These are phyloP conservation scores for Deilephila elpenor DNA, from an alignment of 2,888 invertebrate genomes.

Conservation along the genomic window DNA sequence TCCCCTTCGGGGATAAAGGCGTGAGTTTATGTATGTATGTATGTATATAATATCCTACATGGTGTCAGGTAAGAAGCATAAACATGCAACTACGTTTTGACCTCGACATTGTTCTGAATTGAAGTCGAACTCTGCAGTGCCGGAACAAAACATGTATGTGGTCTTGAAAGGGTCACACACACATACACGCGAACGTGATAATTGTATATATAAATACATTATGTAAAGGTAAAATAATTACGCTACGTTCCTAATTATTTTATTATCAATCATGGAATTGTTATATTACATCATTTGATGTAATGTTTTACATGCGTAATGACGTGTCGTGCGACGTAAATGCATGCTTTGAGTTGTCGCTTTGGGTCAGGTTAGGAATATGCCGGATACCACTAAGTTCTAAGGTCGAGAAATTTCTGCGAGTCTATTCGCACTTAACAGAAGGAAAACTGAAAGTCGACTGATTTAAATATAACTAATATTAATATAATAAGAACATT, in stretches of 20 bases:
- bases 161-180: conserved; percentile 45
- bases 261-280: not conserved
- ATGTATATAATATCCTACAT: no score
- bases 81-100: conserved; percentile 20
- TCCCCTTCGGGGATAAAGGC: no score
- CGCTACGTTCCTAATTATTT: conserved; percentile 3
- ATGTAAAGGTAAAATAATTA: conserved; percentile 10
- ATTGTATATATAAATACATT: not conserved
- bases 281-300: not conserved
- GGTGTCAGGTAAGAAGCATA: not conserved
- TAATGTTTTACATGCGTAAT: not conserved
- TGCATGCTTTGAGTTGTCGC: not conserved
- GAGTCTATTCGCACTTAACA: no score
- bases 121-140: conserved; percentile 41
- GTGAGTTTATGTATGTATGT: no score
- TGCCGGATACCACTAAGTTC: not conserved
- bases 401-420: no score
- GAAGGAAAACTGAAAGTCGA: no score
- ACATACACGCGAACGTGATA: conserved; percentile 28
- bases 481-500: no score
- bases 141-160: conserved; percentile 39
- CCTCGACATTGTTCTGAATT: conserved; percentile 51
- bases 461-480: no score
- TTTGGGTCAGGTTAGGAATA: not conserved
- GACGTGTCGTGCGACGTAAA: not conserved